Evolutionary conservation across 2,797 vertebrate genomes (phyloP).

Genomic region (Rallus crepitans): DNA sequence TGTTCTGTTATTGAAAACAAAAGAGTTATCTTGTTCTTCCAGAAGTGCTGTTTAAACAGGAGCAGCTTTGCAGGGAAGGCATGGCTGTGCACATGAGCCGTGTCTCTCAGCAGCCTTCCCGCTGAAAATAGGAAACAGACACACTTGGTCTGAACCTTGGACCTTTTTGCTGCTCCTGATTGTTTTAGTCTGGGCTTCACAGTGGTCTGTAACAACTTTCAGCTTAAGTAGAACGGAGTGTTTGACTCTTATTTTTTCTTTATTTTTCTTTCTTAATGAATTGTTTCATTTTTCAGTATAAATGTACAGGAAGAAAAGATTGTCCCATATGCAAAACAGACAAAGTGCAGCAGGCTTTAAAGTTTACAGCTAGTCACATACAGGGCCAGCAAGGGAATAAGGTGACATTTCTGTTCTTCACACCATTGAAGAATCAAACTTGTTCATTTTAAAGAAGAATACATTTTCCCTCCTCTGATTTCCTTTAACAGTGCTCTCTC

Average conservation of each 20-base stretch:
- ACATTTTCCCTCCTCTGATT: neutral
- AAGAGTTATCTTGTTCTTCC: neutral
- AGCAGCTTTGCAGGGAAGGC: slow-evolving; percentile 51
- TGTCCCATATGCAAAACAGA: neutral
- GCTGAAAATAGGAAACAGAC: slow-evolving; percentile 49
- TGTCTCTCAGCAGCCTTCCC: slow-evolving; percentile 3
- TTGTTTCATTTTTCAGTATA: slow-evolving; percentile 38
- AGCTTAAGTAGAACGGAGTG: neutral
- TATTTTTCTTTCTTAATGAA: slow-evolving; percentile 41
- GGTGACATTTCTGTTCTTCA: neutral
- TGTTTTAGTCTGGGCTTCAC: neutral
- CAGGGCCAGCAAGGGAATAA: neutral
- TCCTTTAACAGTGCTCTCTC: neutral
- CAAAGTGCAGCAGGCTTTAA: neutral
- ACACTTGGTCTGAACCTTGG: neutral
- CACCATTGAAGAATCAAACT: neutral
- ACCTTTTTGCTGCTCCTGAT: neutral
- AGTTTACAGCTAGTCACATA: neutral
- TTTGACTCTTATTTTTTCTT: neutral
- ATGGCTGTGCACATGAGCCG: neutral
- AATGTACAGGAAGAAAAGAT: slow-evolving; percentile 16
- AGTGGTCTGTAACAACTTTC: neutral
- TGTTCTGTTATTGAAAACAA: slow-evolving; percentile 26
- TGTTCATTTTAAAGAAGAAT: slow-evolving; percentile 7
- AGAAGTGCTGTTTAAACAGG: slow-evolving; percentile 40